Conservation (phyloP, 2,888 invertebrate species). For the Latheticus oryzae region DNA sequence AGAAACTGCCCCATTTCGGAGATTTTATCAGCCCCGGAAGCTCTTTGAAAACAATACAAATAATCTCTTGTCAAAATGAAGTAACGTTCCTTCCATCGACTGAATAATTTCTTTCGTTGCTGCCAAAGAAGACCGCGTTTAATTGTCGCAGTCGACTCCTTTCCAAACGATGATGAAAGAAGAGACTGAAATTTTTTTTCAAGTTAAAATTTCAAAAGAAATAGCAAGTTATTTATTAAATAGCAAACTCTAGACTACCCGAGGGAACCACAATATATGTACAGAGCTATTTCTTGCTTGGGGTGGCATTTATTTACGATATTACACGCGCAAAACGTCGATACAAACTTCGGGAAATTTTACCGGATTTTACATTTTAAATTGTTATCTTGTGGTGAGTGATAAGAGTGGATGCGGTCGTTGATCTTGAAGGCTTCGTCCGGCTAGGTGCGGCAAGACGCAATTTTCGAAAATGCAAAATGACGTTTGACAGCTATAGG, state of each 20-base stretch:
- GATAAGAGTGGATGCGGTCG: constrained; percentile 48
- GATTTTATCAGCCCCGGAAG: constrained; percentile 69
- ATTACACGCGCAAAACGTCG: constrained; percentile 14
- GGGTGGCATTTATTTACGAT: constrained; percentile 21
- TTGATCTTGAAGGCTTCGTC: constrained; percentile 50
- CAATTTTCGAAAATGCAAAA: constrained; percentile 16
- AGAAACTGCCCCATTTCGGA: constrained; percentile 77
- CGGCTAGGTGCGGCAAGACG: constrained; percentile 25
- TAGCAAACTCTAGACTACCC: constrained; percentile 14
- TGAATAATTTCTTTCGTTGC: constrained; percentile 73
- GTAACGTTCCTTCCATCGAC: constrained; percentile 76
- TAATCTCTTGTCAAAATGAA: constrained; percentile 75
- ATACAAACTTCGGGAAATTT: constrained; percentile 20
- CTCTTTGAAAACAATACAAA: constrained; percentile 74
- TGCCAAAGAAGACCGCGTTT: constrained; percentile 75
- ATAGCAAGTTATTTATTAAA: constrained; percentile 16
- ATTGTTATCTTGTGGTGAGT: constrained; percentile 30
- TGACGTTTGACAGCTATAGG: no score
- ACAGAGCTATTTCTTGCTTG: constrained; percentile 11
- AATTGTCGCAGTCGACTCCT: constrained; percentile 70
- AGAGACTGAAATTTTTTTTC: constrained; percentile 57
- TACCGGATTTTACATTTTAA: constrained; percentile 27
- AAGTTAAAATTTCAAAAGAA: constrained; percentile 4
- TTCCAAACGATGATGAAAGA: constrained; percentile 59
- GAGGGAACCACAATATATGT: constrained; percentile 13